Base-by-base conservation (phyloP, 2,888 invertebrate genomes). In the Drosophila colorata region DNA sequence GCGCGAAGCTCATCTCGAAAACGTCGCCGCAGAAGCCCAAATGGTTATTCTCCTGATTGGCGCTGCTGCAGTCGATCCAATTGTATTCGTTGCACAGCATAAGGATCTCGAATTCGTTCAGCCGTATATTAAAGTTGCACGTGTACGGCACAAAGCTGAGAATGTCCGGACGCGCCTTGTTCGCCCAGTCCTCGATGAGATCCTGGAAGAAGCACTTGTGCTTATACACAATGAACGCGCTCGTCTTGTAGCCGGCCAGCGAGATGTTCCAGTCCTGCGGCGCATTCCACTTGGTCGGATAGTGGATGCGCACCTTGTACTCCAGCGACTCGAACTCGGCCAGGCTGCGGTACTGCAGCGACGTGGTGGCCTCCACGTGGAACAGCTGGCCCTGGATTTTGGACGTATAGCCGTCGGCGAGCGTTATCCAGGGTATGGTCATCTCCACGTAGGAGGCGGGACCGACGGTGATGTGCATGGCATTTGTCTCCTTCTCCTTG, bases 1-100 rank as follows among this genome's bases (percentile, higher is more conserved):
- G 93, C 90, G 97, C 97, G 90, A 99, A 98, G 4, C 98, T 97
- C 80, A 98, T 94, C 89, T 98, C 98, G 82, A 99, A 95, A 13
- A 97, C 94, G 90, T 98, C 98, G 1, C 98, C 98, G 90, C 98
- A 98, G 84, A 98, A 96, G 0, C 98, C 98, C 57, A 98, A 94
- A 90, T 98, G 97, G 92, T 97, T 95, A 92, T 98, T 98, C 93
- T 98, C 98, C 91, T 97, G 97, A 85, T 97, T 97, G 51, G 98
- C 97, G 25, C 98, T 98, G 57, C 98, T 97, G 87, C 99, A 99
- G 92, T 99, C 99, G 78, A 99, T 96, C 99, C 99, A 99, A 92
- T 99, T 99, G 92, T 97, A 97, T 91, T 99, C 98, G 93, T 99
- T 99, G 88, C 98, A 96, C 14, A 98, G 93, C 41, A 98, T 97